These are phyloP conservation scores for Lepus timidus DNA, from an alignment of 2,113 vertebrate species.

Conservation along the genomic window DNA sequence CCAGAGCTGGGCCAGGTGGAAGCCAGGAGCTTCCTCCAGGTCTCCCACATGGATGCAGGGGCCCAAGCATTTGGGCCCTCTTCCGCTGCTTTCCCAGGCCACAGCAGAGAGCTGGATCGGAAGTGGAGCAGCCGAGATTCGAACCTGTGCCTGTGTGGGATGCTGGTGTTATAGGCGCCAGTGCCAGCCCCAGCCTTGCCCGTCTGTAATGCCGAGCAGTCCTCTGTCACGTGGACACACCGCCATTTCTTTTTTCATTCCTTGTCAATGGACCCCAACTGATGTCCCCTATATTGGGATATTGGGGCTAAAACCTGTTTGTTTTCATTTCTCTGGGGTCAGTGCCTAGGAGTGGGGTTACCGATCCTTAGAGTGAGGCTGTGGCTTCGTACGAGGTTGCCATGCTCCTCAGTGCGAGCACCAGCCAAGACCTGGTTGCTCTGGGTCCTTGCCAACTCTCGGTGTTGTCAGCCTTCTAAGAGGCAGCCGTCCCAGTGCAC, in stretches of 20 bases:
- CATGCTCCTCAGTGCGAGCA: background rate
- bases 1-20: too few relatives aligned
- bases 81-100: too few relatives aligned
- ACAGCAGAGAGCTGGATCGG: too few relatives aligned
- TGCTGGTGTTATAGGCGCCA: too few relatives aligned
- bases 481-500: background rate
- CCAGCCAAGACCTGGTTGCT: too few relatives aligned
- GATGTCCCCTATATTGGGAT: background rate
- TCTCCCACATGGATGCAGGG: too few relatives aligned
- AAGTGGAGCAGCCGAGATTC: too few relatives aligned
- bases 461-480: rapidly evolving
- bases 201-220: background rate
- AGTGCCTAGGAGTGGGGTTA: background rate
- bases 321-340: background rate
- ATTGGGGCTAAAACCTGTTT: background rate
- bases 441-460: rapidly evolving
- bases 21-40: too few relatives aligned
- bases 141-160: too few relatives aligned
- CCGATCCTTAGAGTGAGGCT: background rate
- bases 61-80: too few relatives aligned
- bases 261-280: rapidly evolving
- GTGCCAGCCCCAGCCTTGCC: too few relatives aligned
- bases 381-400: background rate
- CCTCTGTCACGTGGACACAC: rapidly evolving
- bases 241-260: rapidly evolving